phyloP scores from a whole-genome alignment of 2,113 vertebrate species.

The Amazona vittata region DNA sequence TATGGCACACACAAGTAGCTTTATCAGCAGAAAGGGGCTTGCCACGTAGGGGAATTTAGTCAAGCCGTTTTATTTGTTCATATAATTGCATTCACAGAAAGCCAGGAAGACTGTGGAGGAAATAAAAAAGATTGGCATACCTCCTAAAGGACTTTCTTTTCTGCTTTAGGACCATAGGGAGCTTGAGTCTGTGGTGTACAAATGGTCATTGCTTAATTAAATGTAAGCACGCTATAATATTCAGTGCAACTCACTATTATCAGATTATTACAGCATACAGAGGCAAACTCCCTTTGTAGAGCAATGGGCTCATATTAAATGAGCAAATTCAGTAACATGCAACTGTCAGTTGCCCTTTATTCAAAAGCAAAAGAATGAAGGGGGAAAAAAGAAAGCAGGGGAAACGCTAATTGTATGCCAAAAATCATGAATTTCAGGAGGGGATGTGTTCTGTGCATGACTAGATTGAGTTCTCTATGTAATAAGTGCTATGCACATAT shows the following conservation, averaged over 20 bases:
- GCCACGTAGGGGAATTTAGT: constrained; percentile 71
- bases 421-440: not conserved
- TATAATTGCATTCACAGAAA: constrained; percentile 81
- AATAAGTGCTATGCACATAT: not conserved
- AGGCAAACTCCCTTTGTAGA: not conserved
- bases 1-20: constrained; percentile 76
- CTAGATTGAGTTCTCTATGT: not conserved
- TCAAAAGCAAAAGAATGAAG: constrained; percentile 4
- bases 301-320: constrained; percentile 12
- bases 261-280: constrained; percentile 64
- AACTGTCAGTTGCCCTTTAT: constrained; percentile 29
- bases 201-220: constrained; percentile 79
- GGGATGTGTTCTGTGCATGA: not conserved
- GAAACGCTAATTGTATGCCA: not conserved
- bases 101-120: constrained; percentile 61
- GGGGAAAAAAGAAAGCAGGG: not conserved
- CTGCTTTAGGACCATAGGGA: constrained; percentile 67
- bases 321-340: not conserved
- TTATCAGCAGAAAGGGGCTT: constrained; percentile 81
- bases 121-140: constrained; percentile 72
- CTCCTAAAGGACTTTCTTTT: constrained; percentile 73
- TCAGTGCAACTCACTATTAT: constrained; percentile 74
- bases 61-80: constrained; percentile 80
- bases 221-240: constrained; percentile 75
- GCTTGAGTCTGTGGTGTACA: constrained; percentile 61